A percentile compares a stretch with the other conserved stretches of the same genome.
Conservation (phyloP, 2,888 invertebrate genomes). For the Ophonus ardosiacus region DNA sequence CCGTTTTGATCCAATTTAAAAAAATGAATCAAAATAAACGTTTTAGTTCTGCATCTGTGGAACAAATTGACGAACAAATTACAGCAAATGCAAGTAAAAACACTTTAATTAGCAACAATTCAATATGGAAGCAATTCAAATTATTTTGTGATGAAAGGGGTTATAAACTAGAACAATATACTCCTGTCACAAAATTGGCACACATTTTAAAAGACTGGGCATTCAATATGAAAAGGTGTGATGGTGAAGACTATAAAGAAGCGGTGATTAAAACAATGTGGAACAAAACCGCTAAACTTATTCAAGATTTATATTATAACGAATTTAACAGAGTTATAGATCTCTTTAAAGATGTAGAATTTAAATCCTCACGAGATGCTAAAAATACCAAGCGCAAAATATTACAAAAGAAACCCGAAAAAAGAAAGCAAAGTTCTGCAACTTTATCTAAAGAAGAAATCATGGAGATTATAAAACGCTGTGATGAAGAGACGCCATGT, state of each 20-base stretch:
- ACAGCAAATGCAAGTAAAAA: no score
- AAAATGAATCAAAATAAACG: no score
- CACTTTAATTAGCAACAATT: no score
- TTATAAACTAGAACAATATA: not conserved
- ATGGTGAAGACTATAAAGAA: slow-evolving; percentile 66
- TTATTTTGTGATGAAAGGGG: not conserved
- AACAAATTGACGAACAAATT: no score
- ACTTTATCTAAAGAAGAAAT: slow-evolving; percentile 36
- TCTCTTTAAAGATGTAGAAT: slow-evolving; percentile 64
- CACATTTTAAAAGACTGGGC: slow-evolving; percentile 64
- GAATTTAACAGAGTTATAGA: slow-evolving; percentile 64
- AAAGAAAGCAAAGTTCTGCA: no score
- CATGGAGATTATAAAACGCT: slow-evolving; percentile 48
- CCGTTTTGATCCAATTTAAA: no score
- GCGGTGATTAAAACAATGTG: slow-evolving; percentile 65
- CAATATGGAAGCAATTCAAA: no score
- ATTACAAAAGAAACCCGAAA: no score
- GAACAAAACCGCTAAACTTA: slow-evolving; percentile 65
- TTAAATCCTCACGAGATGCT: slow-evolving; percentile 64
- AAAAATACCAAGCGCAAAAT: slow-evolving; percentile 59
- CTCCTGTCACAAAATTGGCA: slow-evolving; percentile 5
- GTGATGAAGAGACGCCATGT: slow-evolving; percentile 51
- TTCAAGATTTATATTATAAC: slow-evolving; percentile 63
- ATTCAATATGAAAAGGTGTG: slow-evolving; percentile 65
- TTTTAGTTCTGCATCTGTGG: no score